Evolutionary conservation across 1,140 invertebrate species (phyloP).

Genomic region (Arctopsyche grandis): DNA sequence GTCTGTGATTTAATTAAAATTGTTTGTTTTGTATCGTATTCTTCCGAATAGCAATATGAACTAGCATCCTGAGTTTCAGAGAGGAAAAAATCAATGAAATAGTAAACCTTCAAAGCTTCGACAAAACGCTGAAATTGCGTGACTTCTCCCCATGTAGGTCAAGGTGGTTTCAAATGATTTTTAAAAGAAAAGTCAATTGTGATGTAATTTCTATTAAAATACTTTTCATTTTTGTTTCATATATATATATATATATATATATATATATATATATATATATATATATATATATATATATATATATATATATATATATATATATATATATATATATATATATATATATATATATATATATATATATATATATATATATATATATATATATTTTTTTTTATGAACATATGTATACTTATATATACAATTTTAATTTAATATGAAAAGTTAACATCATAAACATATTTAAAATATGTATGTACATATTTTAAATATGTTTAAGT

Average conservation of each 20-base stretch:
- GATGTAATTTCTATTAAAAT: constrained; percentile 10
- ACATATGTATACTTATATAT: not conserved
- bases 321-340: no score
- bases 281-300: no score
- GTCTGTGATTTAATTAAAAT: no score
- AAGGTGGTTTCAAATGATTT: constrained; percentile 24
- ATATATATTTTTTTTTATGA: not conserved
- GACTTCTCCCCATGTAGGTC: constrained; percentile 22
- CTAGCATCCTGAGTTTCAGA: not conserved
- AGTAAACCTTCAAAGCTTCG: constrained; percentile 18
- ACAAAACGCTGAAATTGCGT: constrained; percentile 26
- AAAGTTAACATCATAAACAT: no score
- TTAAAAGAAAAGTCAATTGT: constrained; percentile 1
- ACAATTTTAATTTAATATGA: not conserved
- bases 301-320: no score
- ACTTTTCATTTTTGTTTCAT: not conserved
- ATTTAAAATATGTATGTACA: no score
- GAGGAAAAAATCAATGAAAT: constrained; percentile 23
- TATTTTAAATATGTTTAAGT: no score
- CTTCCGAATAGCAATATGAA: no score
- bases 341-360: constrained; percentile 26
- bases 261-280: no score
- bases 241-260: no score
- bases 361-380: constrained; percentile 26
- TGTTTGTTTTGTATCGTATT: no score